Conservation (phyloP, 2,113 vertebrate species). For the Illadopsis cleaveri region DNA sequence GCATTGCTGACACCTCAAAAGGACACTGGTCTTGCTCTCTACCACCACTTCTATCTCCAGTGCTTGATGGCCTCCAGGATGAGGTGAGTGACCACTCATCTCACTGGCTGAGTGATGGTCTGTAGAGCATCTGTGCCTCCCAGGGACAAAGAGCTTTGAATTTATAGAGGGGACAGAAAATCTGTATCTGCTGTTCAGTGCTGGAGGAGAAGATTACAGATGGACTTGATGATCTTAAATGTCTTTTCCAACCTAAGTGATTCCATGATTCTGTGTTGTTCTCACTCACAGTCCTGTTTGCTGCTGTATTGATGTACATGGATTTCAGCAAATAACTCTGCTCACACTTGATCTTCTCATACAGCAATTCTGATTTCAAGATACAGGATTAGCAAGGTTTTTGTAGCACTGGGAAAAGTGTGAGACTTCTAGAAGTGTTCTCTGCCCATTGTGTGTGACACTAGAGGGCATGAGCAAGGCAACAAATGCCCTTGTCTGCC, state of each 20-base stretch:
- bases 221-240: neutral
- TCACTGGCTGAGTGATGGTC: neutral
- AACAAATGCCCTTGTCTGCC: neutral
- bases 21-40: rapidly evolving
- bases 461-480: slow-evolving; percentile 10
- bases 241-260: neutral
- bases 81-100: neutral
- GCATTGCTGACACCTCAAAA: neutral
- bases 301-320: neutral
- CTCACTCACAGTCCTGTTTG: neutral
- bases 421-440: neutral
- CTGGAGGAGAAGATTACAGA: neutral
- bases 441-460: neutral
- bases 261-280: rapidly evolving
- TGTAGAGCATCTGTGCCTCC: neutral
- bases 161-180: neutral
- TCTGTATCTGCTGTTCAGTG: neutral
- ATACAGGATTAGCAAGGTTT: neutral
- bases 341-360: neutral
- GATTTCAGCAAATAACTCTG: neutral
- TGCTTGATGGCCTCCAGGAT: neutral
- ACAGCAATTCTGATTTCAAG: neutral
- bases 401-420: neutral
- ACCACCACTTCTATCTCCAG: neutral
- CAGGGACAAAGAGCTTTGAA: neutral